Conservation (phyloP, 1,140 invertebrate genomes). For the Tetramorium parvispinum region DNA sequence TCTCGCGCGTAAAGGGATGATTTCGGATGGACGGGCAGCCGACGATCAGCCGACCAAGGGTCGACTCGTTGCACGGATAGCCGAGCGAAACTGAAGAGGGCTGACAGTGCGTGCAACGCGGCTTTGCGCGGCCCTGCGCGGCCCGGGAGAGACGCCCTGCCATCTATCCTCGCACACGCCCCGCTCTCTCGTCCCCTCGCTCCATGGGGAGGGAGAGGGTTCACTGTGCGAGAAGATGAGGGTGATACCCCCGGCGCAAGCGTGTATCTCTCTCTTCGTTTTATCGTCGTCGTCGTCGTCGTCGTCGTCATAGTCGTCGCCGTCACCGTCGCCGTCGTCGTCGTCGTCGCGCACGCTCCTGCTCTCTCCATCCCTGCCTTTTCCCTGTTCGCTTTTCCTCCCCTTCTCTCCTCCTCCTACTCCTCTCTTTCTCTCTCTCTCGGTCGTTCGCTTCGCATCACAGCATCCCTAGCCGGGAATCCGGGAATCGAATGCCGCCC, state of each 20-base stretch:
- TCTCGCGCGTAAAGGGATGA: not conserved
- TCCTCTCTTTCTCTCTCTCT: not conserved
- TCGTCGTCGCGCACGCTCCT: not conserved
- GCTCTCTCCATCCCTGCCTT: not conserved
- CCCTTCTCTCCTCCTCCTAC: not conserved
- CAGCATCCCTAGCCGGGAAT: conserved; percentile 71
- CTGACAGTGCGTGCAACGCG: conserved; percentile 73
- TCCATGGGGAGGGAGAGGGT: not conserved
- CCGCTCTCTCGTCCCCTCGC: conserved; percentile 63
- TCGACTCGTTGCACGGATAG: conserved; percentile 67
- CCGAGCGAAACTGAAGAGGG: conserved; percentile 73
- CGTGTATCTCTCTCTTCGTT: conserved; percentile 70
- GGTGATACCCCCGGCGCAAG: conserved; percentile 71
- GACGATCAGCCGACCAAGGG: not conserved
- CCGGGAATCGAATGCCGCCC: conserved; percentile 64
- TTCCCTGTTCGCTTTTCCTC: not conserved
- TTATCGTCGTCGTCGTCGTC: conserved; percentile 34
- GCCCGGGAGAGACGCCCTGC: conserved; percentile 75
- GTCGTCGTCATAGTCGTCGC: not conserved
- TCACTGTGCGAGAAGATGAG: conserved; percentile 65
- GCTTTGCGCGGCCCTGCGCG: conserved; percentile 56
- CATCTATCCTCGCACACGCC: conserved; percentile 73
- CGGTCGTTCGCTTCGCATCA: not conserved
- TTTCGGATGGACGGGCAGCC: conserved; percentile 12
- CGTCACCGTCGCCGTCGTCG: not conserved